These are phyloP conservation scores for Molothrus aeneus DNA, from an alignment of 2,797 vertebrate species.

Conservation along the genomic window DNA sequence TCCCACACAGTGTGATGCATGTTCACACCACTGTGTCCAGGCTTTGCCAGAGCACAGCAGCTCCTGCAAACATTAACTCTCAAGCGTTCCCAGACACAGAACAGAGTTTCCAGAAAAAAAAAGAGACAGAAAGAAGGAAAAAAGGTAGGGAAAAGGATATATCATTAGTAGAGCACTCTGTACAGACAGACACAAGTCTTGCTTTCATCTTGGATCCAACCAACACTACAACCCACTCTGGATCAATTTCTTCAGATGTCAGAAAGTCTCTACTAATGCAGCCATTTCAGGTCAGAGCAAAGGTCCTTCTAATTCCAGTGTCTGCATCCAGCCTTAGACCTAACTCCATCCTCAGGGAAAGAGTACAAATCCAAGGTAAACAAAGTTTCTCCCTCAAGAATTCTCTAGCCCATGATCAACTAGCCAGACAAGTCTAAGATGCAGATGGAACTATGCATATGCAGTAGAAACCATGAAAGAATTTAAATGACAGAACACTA, in stretches of 20 bases:
- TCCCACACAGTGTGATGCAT: accelerated
- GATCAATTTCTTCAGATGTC: background rate
- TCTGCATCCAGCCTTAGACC: background rate
- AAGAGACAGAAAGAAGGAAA: background rate
- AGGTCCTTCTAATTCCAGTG: background rate
- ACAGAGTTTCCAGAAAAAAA: background rate
- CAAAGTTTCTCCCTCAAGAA: background rate
- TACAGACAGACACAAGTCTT: background rate
- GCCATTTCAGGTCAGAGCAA: background rate
- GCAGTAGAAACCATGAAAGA: background rate
- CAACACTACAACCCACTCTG: background rate
- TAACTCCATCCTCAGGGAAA: background rate
- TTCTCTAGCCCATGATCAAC: background rate
- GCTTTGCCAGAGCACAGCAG: background rate
- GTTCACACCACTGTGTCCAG: background rate
- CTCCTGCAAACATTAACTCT: background rate
- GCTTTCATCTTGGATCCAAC: background rate
- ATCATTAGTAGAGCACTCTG: background rate
- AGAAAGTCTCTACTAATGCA: background rate
- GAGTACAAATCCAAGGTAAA: background rate
- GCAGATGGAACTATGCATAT: background rate
- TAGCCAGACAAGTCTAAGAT: background rate
- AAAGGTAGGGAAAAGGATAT: accelerated
- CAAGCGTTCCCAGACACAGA: background rate
- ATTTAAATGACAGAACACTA: background rate